A percentile compares a stretch with the other conserved stretches of the same genome.
Evolutionary conservation across 1,140 invertebrate genomes (phyloP).

Genomic region (Tetramorium alpestre): DNA sequence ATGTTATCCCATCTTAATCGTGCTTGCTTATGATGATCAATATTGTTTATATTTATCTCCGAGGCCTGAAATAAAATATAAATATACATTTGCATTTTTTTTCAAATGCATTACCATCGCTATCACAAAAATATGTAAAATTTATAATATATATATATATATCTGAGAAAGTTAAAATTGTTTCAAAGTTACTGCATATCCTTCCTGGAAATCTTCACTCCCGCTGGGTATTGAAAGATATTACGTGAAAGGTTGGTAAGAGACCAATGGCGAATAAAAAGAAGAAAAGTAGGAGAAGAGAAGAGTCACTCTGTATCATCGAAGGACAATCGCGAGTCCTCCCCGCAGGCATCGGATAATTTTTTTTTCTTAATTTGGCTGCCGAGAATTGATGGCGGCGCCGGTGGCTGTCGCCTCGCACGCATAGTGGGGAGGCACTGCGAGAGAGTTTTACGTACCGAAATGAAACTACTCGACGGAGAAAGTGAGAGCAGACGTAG

Average conservation of each 20-base stretch:
- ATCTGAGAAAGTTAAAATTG: background rate
- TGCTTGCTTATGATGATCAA: background rate
- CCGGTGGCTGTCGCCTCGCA: background rate
- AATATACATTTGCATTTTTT: background rate
- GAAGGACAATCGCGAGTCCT: constrained; percentile 35
- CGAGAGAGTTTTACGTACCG: constrained; percentile 83
- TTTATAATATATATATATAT: too few relatives aligned
- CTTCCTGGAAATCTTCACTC: background rate
- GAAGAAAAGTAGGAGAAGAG: background rate
- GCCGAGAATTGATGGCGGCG: constrained; percentile 21
- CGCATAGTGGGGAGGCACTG: constrained; percentile 59
- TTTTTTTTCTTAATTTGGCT: constrained; percentile 41
- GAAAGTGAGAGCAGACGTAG: constrained; percentile 84
- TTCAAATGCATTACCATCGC: background rate
- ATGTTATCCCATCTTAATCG: background rate
- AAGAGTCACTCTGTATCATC: constrained; percentile 14
- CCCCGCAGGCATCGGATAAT: background rate
- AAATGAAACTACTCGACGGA: constrained; percentile 84
- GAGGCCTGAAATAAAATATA: background rate
- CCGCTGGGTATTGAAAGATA: too few relatives aligned
- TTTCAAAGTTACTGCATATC: background rate
- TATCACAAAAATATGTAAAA: background rate
- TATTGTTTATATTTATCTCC: background rate
- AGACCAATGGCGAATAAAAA: background rate
- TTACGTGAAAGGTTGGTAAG: constrained; percentile 20